Evolutionary conservation across 2,888 invertebrate species (phyloP).

Genomic region (Punctoribates punctum): DNA sequence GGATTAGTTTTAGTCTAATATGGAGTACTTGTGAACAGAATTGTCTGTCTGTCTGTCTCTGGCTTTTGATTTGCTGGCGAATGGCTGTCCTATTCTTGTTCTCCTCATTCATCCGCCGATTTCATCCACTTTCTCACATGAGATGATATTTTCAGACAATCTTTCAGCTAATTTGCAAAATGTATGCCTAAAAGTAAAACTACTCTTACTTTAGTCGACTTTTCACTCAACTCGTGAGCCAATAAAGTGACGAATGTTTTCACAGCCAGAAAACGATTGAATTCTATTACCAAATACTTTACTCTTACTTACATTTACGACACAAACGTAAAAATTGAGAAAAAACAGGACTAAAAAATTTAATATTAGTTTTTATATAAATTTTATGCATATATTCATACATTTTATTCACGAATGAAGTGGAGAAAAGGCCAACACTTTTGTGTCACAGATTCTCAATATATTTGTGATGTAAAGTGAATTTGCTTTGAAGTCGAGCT

Average conservation of each 20-base stretch:
- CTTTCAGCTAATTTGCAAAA: slow-evolving; percentile 20
- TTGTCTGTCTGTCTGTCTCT: neutral
- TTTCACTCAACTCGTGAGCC: neutral
- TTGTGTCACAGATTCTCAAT: neutral
- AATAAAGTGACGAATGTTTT: slow-evolving; percentile 26
- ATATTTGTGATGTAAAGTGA: slow-evolving; percentile 18
- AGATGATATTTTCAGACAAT: slow-evolving; percentile 5
- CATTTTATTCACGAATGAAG: neutral
- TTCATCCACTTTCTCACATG: neutral
- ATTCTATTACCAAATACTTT: slow-evolving; percentile 16
- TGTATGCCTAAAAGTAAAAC: neutral
- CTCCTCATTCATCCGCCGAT: neutral
- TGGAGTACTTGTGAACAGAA: neutral
- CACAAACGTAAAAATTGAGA: neutral
- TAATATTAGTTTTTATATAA: neutral
- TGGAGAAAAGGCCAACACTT: neutral
- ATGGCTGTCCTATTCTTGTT: neutral
- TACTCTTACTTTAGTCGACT: neutral
- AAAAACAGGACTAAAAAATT: neutral
- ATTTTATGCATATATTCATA: slow-evolving; percentile 17
- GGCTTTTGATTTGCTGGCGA: neutral
- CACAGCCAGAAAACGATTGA: slow-evolving; percentile 13
- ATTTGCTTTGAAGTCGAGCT: neutral
- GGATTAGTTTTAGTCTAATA: slow-evolving; percentile 8
- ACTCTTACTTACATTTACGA: neutral